Base-by-base conservation (phyloP, 2,888 invertebrate species). In the Eilema sororculum region DNA sequence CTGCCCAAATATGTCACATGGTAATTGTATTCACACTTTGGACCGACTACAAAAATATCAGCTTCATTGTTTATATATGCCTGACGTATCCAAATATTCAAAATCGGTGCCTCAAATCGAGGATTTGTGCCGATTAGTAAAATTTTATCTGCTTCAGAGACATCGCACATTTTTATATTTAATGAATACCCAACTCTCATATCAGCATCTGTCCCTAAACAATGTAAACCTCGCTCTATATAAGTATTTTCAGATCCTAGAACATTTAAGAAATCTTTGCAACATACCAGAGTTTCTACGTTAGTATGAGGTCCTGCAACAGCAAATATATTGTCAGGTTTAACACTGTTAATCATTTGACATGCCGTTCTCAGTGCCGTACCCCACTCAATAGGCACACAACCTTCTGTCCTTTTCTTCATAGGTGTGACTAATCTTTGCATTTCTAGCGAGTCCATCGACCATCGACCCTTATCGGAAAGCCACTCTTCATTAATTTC, bases 111-210 rank as follows among this genome's bases (percentile, higher is more conserved):
- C 94, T 99, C 99, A 88, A 98, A 99, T 78, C 99, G 96, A 3
- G 99, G 99, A 95, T 99, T 99, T 3, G 99, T 99, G 63, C 99
- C 99, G 73, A 99, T 96, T 57, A 99, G 94, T 30, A 99, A 90
- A 72, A 99, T 97, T 75, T 97, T 96, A 93, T 99, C 99, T 22
- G 99, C 98, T 66, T 83, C 76, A 24, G 79, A 81, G 30, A 94
- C 79, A 84, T 99, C 97, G 92, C 99, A 99, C 77, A 99, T 96
- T 58, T 97, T 97, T 87, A 91, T 77, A 75, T 91, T 92, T 6
- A 94, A 76, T 8, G 89, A 90, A 87, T 94, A 95, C n/a, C 83
- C 91, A 65, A 89, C 86, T 84, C 93, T 86, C 5, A 95, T 71
- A 77, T 95, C 95, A 28, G 78, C 73, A 10, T 77, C 83, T 10